Evolutionary conservation across 2,797 vertebrate genomes (phyloP).

Genomic region (Pseudochirops cupreus): DNA sequence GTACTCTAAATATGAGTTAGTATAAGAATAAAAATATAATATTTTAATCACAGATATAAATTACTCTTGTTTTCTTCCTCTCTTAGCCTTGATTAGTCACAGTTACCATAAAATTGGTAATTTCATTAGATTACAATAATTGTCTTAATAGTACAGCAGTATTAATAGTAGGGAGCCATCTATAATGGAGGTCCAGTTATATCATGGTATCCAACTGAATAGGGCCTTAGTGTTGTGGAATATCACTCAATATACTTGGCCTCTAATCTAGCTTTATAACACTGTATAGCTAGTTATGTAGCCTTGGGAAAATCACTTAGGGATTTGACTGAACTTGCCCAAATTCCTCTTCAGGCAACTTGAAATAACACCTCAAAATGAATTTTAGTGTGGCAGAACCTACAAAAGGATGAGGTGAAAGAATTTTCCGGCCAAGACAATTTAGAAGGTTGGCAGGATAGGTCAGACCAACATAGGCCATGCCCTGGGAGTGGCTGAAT

Average conservation of each 20-base stretch:
- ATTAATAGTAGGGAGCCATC: not conserved
- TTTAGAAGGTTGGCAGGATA: not conserved
- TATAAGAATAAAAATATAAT: not conserved
- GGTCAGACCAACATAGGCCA: not conserved
- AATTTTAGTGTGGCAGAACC: not conserved
- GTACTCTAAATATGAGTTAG: not conserved
- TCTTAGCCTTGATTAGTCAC: not conserved
- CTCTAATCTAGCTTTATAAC: not conserved
- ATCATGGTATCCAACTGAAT: not conserved
- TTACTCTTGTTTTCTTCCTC: not conserved
- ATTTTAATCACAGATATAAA: not conserved
- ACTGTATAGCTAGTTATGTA: not conserved
- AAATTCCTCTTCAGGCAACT: not conserved
- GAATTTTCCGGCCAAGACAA: not conserved
- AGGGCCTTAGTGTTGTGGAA: not conserved
- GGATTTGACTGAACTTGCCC: not conserved
- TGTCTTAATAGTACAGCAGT: not conserved
- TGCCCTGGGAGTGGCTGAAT: not conserved
- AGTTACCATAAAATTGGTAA: not conserved
- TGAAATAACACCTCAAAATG: not conserved
- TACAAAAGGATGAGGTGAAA: not conserved
- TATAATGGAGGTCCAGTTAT: not conserved
- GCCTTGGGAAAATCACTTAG: not conserved
- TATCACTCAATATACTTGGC: not conserved
- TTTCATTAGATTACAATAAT: not conserved